Conservation (phyloP, 2,113 vertebrate species). For the Hyaena hyaena region DNA sequence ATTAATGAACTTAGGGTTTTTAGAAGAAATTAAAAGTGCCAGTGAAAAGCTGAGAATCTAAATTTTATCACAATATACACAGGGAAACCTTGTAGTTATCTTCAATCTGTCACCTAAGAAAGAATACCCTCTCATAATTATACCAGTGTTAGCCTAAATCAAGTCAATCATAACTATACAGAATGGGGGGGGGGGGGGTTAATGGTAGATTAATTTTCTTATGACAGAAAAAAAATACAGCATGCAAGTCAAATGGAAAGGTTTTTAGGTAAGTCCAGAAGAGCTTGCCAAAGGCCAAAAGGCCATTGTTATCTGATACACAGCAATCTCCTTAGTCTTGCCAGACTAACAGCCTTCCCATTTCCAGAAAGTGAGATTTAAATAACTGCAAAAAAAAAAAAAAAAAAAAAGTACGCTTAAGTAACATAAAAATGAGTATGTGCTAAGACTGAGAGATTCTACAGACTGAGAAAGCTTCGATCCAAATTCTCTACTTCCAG, state of each 20-base stretch:
- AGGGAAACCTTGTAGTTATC: background rate
- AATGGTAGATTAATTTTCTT: conserved; percentile 1
- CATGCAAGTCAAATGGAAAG: conserved; percentile 35
- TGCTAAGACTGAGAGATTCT: background rate
- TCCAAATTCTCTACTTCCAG: background rate
- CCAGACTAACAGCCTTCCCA: background rate
- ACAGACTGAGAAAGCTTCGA: background rate
- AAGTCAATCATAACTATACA: background rate
- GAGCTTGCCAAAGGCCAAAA: background rate
- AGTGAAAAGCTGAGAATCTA: background rate
- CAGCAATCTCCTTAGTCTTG: background rate
- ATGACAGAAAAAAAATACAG: background rate
- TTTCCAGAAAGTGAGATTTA: conserved; percentile 17
- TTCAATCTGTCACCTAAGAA: background rate
- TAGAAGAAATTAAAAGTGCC: background rate
- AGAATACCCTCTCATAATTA: background rate
- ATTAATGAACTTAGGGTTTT: background rate
- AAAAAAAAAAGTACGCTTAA: background rate
- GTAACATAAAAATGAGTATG: background rate
- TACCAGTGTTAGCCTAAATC: background rate
- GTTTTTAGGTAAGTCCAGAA: background rate
- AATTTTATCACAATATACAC: conserved; percentile 23
- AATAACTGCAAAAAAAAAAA: background rate
- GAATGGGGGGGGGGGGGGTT: background rate
- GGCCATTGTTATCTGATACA: background rate